phyloP scores from a whole-genome alignment of 2,797 vertebrate genomes.

The Scolopax bukidnonensis region DNA sequence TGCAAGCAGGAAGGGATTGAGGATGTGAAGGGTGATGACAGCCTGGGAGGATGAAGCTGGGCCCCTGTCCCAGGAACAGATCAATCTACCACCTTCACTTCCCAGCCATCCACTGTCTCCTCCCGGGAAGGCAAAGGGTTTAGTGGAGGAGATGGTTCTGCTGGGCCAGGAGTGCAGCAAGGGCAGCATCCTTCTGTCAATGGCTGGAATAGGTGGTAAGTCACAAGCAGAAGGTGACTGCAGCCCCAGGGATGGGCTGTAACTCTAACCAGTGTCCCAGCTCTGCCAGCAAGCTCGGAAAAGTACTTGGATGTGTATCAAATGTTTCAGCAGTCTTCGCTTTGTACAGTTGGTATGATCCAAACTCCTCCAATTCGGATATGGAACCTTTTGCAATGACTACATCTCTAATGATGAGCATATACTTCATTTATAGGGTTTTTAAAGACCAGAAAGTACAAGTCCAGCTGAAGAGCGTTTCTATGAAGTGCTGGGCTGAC shows the following conservation, averaged over 20 bases:
- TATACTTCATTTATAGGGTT: not conserved
- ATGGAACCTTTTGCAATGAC: not conserved
- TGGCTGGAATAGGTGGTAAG: fast-evolving
- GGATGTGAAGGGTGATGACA: not conserved
- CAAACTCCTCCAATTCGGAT: not conserved
- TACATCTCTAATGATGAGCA: not conserved
- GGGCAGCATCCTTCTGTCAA: fast-evolving
- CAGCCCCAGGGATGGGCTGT: not conserved
- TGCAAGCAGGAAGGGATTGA: not conserved
- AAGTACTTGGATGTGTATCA: not conserved
- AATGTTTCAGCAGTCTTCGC: not conserved
- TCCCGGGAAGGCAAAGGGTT: not conserved
- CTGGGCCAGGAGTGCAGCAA: not conserved
- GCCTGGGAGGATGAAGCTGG: not conserved
- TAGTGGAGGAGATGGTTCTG: not conserved
- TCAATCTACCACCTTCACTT: not conserved
- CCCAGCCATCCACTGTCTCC: fast-evolving
- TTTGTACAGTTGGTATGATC: not conserved
- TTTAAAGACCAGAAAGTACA: not conserved
- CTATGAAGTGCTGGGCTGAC: not conserved
- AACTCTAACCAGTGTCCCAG: not conserved
- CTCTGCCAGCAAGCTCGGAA: not conserved
- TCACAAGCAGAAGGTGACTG: not conserved
- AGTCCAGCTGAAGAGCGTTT: not conserved
- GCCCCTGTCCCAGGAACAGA: not conserved